Conservation (phyloP, 37 sponge, comb jelly and placozoan species). For the Aplysina aerophoba region DNA sequence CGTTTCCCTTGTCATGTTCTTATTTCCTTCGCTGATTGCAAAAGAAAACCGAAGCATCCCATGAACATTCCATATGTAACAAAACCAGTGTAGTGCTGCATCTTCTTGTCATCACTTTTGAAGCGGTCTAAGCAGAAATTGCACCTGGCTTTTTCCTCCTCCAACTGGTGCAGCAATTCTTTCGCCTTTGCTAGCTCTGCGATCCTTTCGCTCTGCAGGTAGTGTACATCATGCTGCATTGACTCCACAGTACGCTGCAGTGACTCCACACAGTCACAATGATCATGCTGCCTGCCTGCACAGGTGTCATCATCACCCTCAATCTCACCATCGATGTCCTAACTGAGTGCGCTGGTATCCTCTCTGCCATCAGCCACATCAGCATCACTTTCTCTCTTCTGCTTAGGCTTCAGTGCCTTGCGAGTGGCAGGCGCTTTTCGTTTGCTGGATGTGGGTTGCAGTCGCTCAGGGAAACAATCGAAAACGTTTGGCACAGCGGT, state of each 20-base stretch:
- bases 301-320: slow-evolving; percentile 7
- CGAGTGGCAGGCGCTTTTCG: slow-evolving; percentile 24
- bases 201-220: slow-evolving; percentile 12
- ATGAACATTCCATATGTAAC: slow-evolving; percentile 29
- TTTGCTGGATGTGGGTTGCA: slow-evolving; percentile 15
- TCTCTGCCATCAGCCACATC: slow-evolving; percentile 13
- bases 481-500: too few relatives aligned
- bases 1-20: slow-evolving; percentile 35
- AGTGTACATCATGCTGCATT: not conserved
- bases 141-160: not conserved
- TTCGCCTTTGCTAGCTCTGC: not conserved
- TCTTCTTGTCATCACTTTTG: slow-evolving; percentile 7
- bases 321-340: slow-evolving; percentile 19
- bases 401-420: slow-evolving; percentile 14
- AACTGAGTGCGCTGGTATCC: slow-evolving; percentile 2
- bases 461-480: slow-evolving; percentile 1
- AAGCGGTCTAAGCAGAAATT: too few relatives aligned
- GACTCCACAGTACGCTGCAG: slow-evolving; percentile 21
- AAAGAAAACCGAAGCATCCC: slow-evolving; percentile 29
- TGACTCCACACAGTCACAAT: slow-evolving; percentile 29
- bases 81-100: slow-evolving; percentile 15
- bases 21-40: slow-evolving; percentile 25
- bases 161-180: slow-evolving; percentile 12
- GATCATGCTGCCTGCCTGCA: slow-evolving; percentile 17
- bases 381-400: slow-evolving; percentile 6